Evolutionary conservation across 1,140 invertebrate species (phyloP).

Genomic region (Sesamia nonagrioides): DNA sequence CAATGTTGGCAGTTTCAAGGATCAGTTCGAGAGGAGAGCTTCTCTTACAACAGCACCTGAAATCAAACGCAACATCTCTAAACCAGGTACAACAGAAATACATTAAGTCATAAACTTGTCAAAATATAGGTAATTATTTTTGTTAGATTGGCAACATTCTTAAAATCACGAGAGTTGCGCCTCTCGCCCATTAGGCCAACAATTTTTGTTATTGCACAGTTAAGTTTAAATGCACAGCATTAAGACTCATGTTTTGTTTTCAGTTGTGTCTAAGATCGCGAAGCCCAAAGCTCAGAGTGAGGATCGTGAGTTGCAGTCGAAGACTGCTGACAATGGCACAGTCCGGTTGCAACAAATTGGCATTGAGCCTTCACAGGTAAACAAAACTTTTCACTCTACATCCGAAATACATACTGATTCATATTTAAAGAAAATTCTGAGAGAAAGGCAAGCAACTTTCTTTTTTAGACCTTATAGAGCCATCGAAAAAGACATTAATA

Average conservation of each 20-base stretch:
- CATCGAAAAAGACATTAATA: no score
- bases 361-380: constrained; percentile 84
- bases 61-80: constrained; percentile 75
- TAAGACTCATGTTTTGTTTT: constrained; percentile 33
- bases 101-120: not conserved
- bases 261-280: constrained; percentile 80
- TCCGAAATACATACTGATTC: no score
- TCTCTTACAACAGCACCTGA: constrained; percentile 88
- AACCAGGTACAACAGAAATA: constrained; percentile 68
- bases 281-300: constrained; percentile 86
- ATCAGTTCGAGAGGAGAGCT: constrained; percentile 93
- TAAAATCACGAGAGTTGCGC: no score
- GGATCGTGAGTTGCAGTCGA: constrained; percentile 77
- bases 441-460: no score
- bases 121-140: not conserved
- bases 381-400: not conserved
- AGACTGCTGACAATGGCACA: constrained; percentile 71
- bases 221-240: not conserved
- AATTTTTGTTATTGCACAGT: not conserved
- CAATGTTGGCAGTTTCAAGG: constrained; percentile 94
- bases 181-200: no score
- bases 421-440: no score
- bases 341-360: constrained; percentile 85
- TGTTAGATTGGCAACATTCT: no score
- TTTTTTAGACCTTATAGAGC: no score